Evolutionary conservation across 2,113 vertebrate species (phyloP), one percentile per base, ranked within the genome.

Genomic region (Origma solitaria): DNA sequence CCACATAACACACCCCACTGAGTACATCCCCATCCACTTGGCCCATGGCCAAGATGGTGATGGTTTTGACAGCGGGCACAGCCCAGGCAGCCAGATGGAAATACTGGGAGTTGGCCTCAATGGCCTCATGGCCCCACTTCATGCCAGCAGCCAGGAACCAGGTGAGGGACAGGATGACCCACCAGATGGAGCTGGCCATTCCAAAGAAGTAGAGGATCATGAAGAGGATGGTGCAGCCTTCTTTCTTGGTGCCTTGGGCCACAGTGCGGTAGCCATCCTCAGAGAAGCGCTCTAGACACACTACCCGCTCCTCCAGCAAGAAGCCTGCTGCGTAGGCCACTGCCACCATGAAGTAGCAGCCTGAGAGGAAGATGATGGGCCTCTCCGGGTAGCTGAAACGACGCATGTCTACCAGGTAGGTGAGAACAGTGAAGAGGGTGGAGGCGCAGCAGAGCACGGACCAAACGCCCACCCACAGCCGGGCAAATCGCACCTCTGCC

Each of bases 81-180:
- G 98, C 98, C 99, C 99, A 99, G 10, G 99, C 99, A 2, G 98
- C 98, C 97, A 99, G 96, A 94, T 99, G 99, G 96, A 99, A 99
- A 96, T 99, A 99, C 88, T 98, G 98, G 0, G 99, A 98, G 93
- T 99, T 98, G 66, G 98, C 99, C 88, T 99, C 99, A 3, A 99
- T 99, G 64, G 99, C 99, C 79, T 99, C 99, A 2, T 99, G 99
- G 50, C 99, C 98, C 99, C 99, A 99, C 93, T 99, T 99, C 98
- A 99, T 99, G 73, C 99, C 98, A 0, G 99, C 99, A 1, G 99
- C 99, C 90, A 99, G 98, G 96, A 99, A 99, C 99, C 99, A 99
- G 35, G 98, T 98, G 84, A 99, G 98, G 5, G 99, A 98, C 56
- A 99, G 97, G 78, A 99, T 98, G 69, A 99, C 98, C 99, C 99